Base-by-base conservation (phyloP, 2,797 vertebrate species). In the Coranthus polyacanthus region DNA sequence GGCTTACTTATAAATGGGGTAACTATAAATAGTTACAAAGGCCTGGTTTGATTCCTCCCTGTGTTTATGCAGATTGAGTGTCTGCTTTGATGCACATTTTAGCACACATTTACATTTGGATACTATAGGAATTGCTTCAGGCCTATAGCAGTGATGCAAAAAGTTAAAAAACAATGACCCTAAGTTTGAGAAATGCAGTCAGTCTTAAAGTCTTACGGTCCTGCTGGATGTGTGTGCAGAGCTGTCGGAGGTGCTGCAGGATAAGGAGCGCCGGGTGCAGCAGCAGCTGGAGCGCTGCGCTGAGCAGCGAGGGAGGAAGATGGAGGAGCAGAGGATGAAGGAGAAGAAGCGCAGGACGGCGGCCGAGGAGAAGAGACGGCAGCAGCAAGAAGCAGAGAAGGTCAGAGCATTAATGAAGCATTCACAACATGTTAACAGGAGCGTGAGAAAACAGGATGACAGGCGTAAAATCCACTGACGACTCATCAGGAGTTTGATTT, bases 361-460 rank as follows among this genome's bases (percentile, higher is more conserved):
- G 0, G 96, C 91, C 0, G 95, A 95, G 88, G 93, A 94, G 52
- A 98, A 94, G 82, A 94, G 95, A 62, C 95, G 92, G 21, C 94
- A 95, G 55, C 94, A 95, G 60, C 79, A 93, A 4, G 93, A 95
- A 18, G 95, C 94, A 10, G 96, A 98, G 63, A 96, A 95, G 95
- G 97, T 98, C 83, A 90, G 93, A 84, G 81, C 21, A 2, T 26
- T 18, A 9, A 60, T 5, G 4, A 17, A 15, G 36, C 59, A 2
- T 38, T 53, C 43, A 38, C 12, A n/a, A 1, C 36, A 17, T 20
- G 1, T 37, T 9, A 51, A 37, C 22, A 0, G 15, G 22, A 24
- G 56, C 9, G 29, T 18, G 18, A 32, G 50, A 38, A 24, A 37
- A 29, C 24, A 29, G 12, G 2, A 18, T 2, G 15, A 51, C 38